phyloP scores from a whole-genome alignment of 2,888 invertebrate species.

The Alloplasta piceator region DNA sequence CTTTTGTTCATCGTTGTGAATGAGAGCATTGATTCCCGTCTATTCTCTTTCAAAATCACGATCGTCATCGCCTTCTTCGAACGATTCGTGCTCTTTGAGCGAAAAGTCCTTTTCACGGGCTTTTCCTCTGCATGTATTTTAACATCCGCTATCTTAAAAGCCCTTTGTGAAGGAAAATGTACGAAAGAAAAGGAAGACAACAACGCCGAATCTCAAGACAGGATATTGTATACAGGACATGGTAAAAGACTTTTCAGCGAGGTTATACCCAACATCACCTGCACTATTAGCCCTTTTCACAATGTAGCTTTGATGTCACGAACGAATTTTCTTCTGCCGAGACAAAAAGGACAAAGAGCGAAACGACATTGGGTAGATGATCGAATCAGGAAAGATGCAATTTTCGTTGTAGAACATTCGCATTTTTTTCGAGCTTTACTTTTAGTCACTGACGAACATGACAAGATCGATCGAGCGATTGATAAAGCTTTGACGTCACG shows the following conservation, averaged over 20 bases:
- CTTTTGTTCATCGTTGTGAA: not conserved
- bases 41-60: constrained; percentile 6
- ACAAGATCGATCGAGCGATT: not conserved
- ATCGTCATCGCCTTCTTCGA: constrained; percentile 7
- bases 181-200: constrained; percentile 24
- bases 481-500: not conserved
- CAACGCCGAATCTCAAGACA: constrained; percentile 7
- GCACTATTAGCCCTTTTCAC: not conserved
- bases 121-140: not conserved
- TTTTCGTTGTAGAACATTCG: not conserved
- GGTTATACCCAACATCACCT: constrained; percentile 6
- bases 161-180: constrained; percentile 1
- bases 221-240: not conserved
- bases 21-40: constrained; percentile 47
- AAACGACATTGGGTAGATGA: constrained; percentile 1
- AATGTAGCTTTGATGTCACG: constrained; percentile 26
- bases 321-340: constrained; percentile 8
- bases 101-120: constrained; percentile 12
- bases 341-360: not conserved
- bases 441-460: not conserved
- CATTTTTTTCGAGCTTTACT: not conserved
- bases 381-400: not conserved
- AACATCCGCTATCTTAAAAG: constrained; percentile 24
- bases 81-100: constrained; percentile 52
- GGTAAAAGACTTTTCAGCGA: constrained; percentile 2